These are phyloP conservation scores for Noctua janthina DNA, from an alignment of 2,888 invertebrate species.

Conservation along the genomic window DNA sequence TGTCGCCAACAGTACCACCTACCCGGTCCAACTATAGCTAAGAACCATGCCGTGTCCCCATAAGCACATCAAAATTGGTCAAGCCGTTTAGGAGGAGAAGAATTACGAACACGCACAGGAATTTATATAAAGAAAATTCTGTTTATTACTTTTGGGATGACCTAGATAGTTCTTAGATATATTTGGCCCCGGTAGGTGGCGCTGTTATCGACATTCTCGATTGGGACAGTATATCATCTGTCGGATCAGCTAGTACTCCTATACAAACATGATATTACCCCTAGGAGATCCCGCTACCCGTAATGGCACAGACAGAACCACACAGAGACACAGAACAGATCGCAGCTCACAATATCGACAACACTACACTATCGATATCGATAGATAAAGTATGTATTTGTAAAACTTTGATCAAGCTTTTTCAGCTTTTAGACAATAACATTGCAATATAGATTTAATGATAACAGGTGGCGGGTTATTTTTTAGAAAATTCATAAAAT, in stretches of 20 bases:
- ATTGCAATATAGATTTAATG: neutral
- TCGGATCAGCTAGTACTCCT: neutral
- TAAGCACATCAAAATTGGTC: neutral
- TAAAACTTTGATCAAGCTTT: neutral
- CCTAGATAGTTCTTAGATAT: neutral
- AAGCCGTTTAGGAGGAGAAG: neutral
- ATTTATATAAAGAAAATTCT: neutral
- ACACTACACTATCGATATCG: constrained; percentile 14
- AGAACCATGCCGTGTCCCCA: neutral
- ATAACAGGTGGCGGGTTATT: neutral
- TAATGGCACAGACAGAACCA: constrained; percentile 21
- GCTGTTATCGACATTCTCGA: neutral
- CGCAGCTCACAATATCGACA: constrained; percentile 29
- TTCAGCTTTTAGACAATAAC: neutral
- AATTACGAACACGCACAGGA: neutral
- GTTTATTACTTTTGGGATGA: neutral
- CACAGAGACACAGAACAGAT: constrained; percentile 34
- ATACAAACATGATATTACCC: neutral
- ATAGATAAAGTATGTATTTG: constrained; percentile 49
- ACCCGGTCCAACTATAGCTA: neutral
- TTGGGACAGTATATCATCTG: neutral
- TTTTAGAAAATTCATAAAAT: neutral
- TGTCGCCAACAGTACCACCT: neutral
- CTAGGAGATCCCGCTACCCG: constrained; percentile 55
- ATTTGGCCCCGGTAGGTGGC: neutral